Evolutionary conservation across 2,797 vertebrate genomes (phyloP).

Genomic region (Benthosema pterotum): DNA sequence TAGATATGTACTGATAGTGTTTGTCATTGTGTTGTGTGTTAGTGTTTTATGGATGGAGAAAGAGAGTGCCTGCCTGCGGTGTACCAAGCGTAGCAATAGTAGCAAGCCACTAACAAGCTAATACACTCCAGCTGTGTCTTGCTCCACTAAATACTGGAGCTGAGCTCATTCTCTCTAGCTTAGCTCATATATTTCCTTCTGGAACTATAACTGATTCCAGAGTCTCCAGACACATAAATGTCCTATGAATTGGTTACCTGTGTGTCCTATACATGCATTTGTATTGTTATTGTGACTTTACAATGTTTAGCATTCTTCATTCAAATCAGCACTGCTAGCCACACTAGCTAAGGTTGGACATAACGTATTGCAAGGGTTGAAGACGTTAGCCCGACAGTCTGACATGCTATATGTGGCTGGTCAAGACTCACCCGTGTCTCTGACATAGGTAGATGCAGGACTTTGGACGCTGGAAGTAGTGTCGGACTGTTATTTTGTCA

Average conservation of each 20-base stretch:
- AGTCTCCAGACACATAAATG: constrained; percentile 1
- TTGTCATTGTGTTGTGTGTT: constrained; percentile 8
- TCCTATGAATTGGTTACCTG: not conserved
- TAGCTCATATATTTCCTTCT: constrained; percentile 53
- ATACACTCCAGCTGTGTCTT: constrained; percentile 74
- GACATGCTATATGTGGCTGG: no score
- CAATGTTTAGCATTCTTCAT: constrained; percentile 8
- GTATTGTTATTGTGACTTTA: constrained; percentile 7
- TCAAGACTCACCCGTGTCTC: no score
- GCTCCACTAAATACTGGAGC: constrained; percentile 56
- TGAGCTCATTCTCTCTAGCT: constrained; percentile 66
- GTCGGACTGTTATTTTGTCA: no score
- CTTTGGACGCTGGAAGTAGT: no score
- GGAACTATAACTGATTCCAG: constrained; percentile 32
- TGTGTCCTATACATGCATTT: not conserved
- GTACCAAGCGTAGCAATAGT: constrained; percentile 58
- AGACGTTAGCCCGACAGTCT: no score
- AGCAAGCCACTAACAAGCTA: constrained; percentile 71
- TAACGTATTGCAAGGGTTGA: not conserved
- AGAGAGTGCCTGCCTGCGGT: constrained; percentile 29
- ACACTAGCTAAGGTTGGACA: constrained; percentile 1
- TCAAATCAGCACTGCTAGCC: not conserved
- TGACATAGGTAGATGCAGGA: no score
- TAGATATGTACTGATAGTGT: not conserved
- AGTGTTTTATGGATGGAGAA: constrained; percentile 18